phyloP scores from a whole-genome alignment of 2,888 invertebrate genomes.

The Sphecodes monilicornis region DNA sequence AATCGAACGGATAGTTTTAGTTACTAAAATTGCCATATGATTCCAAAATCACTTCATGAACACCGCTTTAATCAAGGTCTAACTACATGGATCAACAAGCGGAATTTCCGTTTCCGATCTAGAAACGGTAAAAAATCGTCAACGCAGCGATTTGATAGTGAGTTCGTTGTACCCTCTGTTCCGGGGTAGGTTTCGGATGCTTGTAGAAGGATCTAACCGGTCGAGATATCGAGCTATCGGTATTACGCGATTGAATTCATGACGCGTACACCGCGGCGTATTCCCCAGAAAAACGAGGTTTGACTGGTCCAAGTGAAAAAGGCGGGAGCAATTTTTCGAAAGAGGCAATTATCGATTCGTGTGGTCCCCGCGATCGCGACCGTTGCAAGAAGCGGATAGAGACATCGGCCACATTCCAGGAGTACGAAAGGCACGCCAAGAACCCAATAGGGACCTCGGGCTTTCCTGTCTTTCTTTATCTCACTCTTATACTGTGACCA shows the following conservation, averaged over 20 bases:
- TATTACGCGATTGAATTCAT: conserved; percentile 72
- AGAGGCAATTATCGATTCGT: conserved; percentile 84
- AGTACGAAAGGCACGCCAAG: conserved; percentile 78
- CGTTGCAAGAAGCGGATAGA: conserved; percentile 83
- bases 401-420: conserved; percentile 84
- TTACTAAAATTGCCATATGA: no score
- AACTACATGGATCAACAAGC: neutral
- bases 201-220: conserved; percentile 43
- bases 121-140: neutral
- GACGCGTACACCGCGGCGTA: conserved; percentile 63
- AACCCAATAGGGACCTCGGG: conserved; percentile 70
- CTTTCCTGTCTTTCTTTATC: conserved; percentile 63
- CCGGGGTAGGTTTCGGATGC: conserved; percentile 25
- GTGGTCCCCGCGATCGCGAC: conserved; percentile 79
- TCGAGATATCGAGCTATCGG: conserved; percentile 57
- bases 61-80: neutral
- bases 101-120: neutral
- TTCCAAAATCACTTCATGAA: neutral
- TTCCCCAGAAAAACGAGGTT: conserved; percentile 78
- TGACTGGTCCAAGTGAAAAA: conserved; percentile 79
- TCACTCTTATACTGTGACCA: conserved; percentile 56
- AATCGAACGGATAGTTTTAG: no score
- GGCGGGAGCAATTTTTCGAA: conserved; percentile 81
- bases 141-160: conserved; percentile 5
- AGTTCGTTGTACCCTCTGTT: conserved; percentile 60